Percentiles rank a stretch among this genome's conserved stretches.
These are phyloP conservation scores for Bubo scandiacus DNA, from an alignment of 2,113 vertebrate species.

Conservation along the genomic window DNA sequence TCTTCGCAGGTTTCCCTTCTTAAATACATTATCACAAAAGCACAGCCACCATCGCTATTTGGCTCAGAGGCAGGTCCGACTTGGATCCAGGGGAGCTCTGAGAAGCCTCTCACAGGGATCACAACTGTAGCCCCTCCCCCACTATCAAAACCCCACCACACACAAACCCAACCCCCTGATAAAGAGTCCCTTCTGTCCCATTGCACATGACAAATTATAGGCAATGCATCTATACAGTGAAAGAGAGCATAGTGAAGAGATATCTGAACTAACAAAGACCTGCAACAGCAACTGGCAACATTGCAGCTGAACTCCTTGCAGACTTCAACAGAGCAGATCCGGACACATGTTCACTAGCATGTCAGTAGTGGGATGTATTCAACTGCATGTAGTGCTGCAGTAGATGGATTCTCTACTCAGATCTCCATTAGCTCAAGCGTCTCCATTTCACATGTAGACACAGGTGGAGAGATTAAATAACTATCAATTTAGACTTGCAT, in stretches of 20 bases:
- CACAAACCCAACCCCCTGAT: too few species aligned
- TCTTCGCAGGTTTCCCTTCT: too few species aligned
- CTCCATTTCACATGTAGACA: neutral
- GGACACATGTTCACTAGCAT: neutral
- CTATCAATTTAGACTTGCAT: conserved; percentile 10
- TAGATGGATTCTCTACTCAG: neutral
- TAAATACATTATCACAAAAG: too few species aligned
- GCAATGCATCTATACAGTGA: neutral
- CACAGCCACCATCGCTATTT: too few species aligned
- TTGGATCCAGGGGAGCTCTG: too few species aligned
- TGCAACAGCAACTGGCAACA: neutral
- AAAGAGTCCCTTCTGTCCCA: too few species aligned
- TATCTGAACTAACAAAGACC: neutral
- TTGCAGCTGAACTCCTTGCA: neutral
- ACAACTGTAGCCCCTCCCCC: too few species aligned
- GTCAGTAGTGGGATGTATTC: neutral
- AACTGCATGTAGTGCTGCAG: neutral
- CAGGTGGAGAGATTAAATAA: conserved; percentile 9
- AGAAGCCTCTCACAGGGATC: too few species aligned
- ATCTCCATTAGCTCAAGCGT: neutral
- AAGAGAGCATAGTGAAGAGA: neutral
- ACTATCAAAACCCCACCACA: too few species aligned
- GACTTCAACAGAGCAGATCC: neutral
- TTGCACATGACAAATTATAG: neutral
- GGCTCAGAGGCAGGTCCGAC: too few species aligned